Evolutionary conservation across 2,797 vertebrate genomes (phyloP).

Genomic region (Gymnodraco acuticeps): DNA sequence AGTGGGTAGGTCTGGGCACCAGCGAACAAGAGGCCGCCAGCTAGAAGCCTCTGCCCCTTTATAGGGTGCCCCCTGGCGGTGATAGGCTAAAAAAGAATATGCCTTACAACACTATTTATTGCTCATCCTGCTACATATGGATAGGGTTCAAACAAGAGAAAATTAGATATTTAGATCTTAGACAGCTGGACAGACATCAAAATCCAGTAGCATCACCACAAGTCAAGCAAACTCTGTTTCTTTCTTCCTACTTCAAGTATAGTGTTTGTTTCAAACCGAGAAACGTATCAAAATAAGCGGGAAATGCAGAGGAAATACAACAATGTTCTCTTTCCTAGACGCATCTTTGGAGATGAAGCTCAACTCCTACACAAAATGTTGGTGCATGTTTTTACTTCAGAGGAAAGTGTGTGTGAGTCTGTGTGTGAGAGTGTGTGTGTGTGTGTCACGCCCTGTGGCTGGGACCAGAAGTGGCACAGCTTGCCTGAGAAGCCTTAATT

Average conservation of each 20-base stretch:
- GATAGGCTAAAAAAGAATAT: too few relatives aligned
- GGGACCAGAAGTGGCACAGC: slow-evolving; percentile 23
- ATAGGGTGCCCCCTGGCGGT: too few relatives aligned
- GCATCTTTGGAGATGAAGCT: not conserved
- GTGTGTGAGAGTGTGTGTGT: slow-evolving; percentile 6
- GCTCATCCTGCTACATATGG: too few relatives aligned
- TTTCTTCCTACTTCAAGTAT: not conserved
- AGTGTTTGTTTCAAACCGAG: not conserved
- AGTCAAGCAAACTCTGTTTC: too few relatives aligned
- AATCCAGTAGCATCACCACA: too few relatives aligned
- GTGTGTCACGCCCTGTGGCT: slow-evolving; percentile 6
- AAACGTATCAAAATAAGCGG: not conserved
- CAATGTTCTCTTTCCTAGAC: not conserved
- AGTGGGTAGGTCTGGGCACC: too few relatives aligned
- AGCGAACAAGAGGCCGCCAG: too few relatives aligned
- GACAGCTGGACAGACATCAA: too few relatives aligned
- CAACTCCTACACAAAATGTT: not conserved
- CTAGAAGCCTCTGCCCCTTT: too few relatives aligned
- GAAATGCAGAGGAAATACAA: not conserved
- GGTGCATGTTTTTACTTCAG: not conserved
- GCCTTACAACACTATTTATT: too few relatives aligned
- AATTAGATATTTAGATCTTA: too few relatives aligned
- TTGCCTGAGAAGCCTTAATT: slow-evolving; percentile 61
- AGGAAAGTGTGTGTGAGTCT: not conserved
- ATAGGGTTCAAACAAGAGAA: too few relatives aligned